phyloP scores from a whole-genome alignment of 2,797 vertebrate genomes.

The Siniperca undulata region DNA sequence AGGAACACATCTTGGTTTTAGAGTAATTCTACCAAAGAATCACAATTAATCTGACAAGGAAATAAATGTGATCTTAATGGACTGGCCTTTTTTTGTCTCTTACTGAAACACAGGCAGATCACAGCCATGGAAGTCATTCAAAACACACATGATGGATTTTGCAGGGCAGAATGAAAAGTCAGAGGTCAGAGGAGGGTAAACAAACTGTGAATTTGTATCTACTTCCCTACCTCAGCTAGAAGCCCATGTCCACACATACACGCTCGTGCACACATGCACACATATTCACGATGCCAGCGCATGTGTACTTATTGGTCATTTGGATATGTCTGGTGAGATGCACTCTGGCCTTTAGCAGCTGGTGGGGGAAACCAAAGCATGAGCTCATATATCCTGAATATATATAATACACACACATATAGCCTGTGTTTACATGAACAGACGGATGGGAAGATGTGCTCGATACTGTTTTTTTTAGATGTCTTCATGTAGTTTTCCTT shows the following conservation, averaged over 20 bases:
- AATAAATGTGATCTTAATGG: neutral
- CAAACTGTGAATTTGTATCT: slow-evolving; percentile 67
- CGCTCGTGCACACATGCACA: slow-evolving; percentile 10
- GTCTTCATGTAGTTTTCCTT: slow-evolving; percentile 34
- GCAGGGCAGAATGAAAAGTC: slow-evolving; percentile 51
- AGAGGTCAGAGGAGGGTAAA: slow-evolving; percentile 62
- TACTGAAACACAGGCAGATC: neutral
- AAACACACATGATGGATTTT: slow-evolving; percentile 47
- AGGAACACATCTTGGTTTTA: neutral
- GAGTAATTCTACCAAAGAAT: neutral
- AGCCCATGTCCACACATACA: slow-evolving; percentile 19
- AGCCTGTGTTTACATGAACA: slow-evolving; percentile 7
- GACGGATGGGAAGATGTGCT: slow-evolving; percentile 35
- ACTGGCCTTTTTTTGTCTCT: neutral
- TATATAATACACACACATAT: slow-evolving; percentile 9
- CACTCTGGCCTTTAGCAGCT: slow-evolving; percentile 35
- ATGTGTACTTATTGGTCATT: slow-evolving; percentile 1
- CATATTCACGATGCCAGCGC: slow-evolving; percentile 14
- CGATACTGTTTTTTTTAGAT: slow-evolving; percentile 27
- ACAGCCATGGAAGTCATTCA: slow-evolving; percentile 28
- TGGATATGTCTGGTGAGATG: slow-evolving; percentile 25
- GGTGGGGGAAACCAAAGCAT: slow-evolving; percentile 13
- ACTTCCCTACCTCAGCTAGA: slow-evolving; percentile 15
- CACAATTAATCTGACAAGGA: neutral
- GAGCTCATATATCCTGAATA: neutral